Conservation (phyloP, 1,140 invertebrate species). For the Drepana arcuata region DNA sequence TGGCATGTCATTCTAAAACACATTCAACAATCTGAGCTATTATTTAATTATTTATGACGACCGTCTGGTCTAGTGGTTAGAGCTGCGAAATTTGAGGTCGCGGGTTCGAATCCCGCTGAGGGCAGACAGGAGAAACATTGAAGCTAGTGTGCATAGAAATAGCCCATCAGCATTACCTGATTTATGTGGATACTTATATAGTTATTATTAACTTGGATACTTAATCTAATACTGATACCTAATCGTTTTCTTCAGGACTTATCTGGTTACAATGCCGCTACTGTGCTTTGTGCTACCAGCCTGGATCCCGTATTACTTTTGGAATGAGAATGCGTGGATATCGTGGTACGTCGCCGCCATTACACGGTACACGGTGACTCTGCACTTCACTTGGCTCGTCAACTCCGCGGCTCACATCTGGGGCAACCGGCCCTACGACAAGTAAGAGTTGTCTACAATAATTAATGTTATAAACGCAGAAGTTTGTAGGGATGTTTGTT, state of each 20-base stretch:
- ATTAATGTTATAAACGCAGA: too few species aligned
- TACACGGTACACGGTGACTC: conserved; percentile 67
- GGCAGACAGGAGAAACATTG: too few species aligned
- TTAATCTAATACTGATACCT: not conserved
- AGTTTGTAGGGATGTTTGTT: too few species aligned
- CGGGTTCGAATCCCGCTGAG: too few species aligned
- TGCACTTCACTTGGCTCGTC: conserved; percentile 91
- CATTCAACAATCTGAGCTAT: too few species aligned
- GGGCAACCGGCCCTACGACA: conserved; percentile 78
- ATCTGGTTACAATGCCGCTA: conserved; percentile 79
- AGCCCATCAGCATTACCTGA: not conserved
- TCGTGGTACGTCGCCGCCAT: conserved; percentile 75
- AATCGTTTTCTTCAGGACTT: conserved; percentile 72
- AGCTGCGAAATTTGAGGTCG: too few species aligned
- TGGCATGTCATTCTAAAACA: too few species aligned
- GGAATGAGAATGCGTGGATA: conserved; percentile 81
- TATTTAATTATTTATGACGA: too few species aligned
- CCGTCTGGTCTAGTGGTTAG: too few species aligned
- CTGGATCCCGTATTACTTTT: conserved; percentile 75
- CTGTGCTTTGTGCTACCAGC: conserved; percentile 81
- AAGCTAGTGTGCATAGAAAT: not conserved
- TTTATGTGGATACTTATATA: too few species aligned
- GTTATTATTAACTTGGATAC: not conserved
- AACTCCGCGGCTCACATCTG: conserved; percentile 89
- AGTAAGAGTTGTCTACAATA: too few species aligned